Percentiles rank a stretch among this genome's conserved stretches.
Evolutionary conservation across 1,140 invertebrate genomes (phyloP).

Genomic region (Leptinotarsa defecta): DNA sequence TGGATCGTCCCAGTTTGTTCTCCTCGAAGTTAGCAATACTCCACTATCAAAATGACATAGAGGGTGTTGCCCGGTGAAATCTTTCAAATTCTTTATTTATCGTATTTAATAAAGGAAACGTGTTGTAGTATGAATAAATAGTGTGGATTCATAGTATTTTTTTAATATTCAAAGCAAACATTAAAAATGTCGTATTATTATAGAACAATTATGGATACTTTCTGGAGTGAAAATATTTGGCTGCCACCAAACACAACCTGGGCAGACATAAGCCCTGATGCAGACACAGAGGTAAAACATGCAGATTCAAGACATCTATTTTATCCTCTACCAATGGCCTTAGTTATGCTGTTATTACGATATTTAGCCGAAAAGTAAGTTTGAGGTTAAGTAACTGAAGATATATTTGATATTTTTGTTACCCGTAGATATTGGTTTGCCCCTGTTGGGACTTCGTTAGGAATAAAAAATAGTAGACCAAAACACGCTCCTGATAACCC

Average conservation of each 20-base stretch:
- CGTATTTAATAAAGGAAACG: background rate
- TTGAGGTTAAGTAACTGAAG: constrained; percentile 42
- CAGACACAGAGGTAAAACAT: constrained; percentile 76
- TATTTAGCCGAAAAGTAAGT: constrained; percentile 81
- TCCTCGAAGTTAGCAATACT: background rate
- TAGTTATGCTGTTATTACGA: constrained; percentile 75
- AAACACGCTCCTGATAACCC: constrained; percentile 74
- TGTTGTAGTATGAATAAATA: constrained; percentile 7
- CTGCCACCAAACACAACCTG: constrained; percentile 88
- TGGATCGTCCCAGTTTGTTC: no score
- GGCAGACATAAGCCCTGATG: constrained; percentile 80
- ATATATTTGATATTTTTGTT: background rate
- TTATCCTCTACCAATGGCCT: constrained; percentile 80
- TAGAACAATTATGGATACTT: constrained; percentile 58
- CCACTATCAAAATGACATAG: constrained; percentile 18
- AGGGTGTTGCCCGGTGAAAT: constrained; percentile 23
- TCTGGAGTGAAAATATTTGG: constrained; percentile 86
- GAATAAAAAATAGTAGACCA: constrained; percentile 75
- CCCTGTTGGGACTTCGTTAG: constrained; percentile 75
- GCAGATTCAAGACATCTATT: constrained; percentile 81
- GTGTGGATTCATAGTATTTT: background rate
- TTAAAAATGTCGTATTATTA: constrained; percentile 40
- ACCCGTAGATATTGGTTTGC: constrained; percentile 72
- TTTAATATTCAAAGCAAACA: constrained; percentile 19
- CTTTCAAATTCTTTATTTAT: constrained; percentile 13